These are phyloP conservation scores for Agraylea sexmaculata DNA, from an alignment of 1,140 invertebrate species.

Conservation along the genomic window DNA sequence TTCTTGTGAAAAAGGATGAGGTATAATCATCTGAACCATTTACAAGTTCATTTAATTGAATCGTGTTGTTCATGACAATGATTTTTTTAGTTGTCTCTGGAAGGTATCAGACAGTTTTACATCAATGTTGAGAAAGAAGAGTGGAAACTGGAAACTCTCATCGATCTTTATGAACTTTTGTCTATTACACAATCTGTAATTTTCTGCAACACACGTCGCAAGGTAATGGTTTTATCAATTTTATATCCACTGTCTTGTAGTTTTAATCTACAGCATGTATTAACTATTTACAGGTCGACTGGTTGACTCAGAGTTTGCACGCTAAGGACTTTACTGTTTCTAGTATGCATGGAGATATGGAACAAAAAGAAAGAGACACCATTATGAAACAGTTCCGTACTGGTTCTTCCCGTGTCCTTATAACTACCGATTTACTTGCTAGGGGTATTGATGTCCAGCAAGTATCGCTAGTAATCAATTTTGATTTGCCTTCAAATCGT, in stretches of 20 bases:
- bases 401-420: conserved; percentile 91
- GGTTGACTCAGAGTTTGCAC: conserved; percentile 92
- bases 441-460: conserved; percentile 98
- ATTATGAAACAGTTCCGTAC: conserved; percentile 99
- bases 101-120: conserved; percentile 99
- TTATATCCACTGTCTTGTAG: background rate
- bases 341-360: conserved; percentile 99
- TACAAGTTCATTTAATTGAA: no score
- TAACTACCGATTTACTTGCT: conserved; percentile 94
- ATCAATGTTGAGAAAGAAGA: conserved; percentile 93
- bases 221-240: conserved; percentile 41
- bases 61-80: no score
- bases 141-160: conserved; percentile 95
- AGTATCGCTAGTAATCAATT: conserved; percentile 97
- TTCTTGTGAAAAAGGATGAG: conserved; percentile 98
- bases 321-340: conserved; percentile 94
- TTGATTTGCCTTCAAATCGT: conserved; percentile 94
- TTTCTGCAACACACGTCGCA: conserved; percentile 98
- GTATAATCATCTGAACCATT: no score
- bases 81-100: conserved; percentile 66
- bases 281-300: conserved; percentile 60
- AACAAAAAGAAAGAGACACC: conserved; percentile 92
- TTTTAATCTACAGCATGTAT: background rate
- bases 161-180: conserved; percentile 95
- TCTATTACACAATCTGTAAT: conserved; percentile 99